Conservation (phyloP, 2,113 vertebrate species). For the Crotalus tigris region DNA sequence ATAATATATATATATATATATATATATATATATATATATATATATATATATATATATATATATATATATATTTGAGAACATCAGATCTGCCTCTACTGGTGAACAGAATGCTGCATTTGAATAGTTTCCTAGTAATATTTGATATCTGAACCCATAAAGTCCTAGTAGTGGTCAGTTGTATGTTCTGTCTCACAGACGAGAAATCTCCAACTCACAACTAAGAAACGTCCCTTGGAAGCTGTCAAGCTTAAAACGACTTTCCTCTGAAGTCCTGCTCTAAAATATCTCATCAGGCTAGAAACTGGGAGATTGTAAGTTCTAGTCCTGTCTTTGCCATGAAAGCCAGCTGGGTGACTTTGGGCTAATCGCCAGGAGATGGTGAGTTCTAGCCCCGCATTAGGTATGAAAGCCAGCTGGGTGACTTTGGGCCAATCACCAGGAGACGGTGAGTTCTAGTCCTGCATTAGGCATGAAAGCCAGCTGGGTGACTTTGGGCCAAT, state of each 20-base stretch:
- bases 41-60: no score
- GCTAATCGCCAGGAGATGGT: fast-evolving
- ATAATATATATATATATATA: no score
- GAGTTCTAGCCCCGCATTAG: no score
- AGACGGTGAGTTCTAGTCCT: no score
- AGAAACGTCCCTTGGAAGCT: background rate
- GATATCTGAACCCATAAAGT: background rate
- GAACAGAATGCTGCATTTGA: background rate
- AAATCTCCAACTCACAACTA: background rate
- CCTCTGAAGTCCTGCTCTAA: background rate
- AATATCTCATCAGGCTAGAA: background rate
- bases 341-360: no score
- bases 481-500: background rate
- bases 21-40: no score
- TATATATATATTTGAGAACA: no score
- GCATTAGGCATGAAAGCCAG: no score
- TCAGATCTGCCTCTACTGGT: background rate
- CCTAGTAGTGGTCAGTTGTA: background rate
- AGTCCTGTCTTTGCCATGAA: no score
- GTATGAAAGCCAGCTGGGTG: no score
- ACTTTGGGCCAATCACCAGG: no score
- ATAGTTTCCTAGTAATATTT: background rate
- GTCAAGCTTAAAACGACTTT: background rate
- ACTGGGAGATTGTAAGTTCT: background rate
- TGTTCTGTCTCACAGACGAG: background rate